These are phyloP conservation scores for Anoura caudifer DNA, from an alignment of 2,113 vertebrate species.

Conservation along the genomic window DNA sequence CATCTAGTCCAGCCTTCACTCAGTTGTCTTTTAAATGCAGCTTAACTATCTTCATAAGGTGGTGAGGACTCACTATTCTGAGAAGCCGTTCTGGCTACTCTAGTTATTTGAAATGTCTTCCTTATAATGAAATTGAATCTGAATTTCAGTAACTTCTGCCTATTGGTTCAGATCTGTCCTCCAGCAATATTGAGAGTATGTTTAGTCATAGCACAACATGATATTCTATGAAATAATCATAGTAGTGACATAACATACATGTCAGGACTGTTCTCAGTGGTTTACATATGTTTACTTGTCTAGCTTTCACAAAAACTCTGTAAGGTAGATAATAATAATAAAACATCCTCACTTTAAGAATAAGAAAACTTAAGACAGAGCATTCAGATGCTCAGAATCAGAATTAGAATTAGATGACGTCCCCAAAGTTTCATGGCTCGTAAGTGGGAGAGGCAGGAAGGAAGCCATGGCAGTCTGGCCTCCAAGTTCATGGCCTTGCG, in stretches of 20 bases:
- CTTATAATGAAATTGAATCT: not conserved
- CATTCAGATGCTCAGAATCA: too few species aligned
- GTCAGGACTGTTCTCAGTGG: not conserved
- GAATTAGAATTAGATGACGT: not conserved
- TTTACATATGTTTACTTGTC: not conserved
- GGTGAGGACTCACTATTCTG: not conserved
- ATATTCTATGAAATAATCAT: not conserved
- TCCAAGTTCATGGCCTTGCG: not conserved
- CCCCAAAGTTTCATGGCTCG: not conserved
- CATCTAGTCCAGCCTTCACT: not conserved
- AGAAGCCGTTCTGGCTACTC: not conserved
- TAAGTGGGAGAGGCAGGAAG: not conserved
- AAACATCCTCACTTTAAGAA: not conserved
- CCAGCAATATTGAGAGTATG: not conserved
- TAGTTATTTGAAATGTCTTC: not conserved
- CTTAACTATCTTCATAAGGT: not conserved
- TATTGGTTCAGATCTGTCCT: not conserved
- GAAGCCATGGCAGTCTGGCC: not conserved
- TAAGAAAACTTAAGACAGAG: not conserved
- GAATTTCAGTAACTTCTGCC: constrained; percentile 30
- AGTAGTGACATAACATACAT: not conserved
- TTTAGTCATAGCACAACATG: not conserved
- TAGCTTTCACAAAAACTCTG: not conserved
- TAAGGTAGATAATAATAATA: not conserved
- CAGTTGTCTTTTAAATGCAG: not conserved